Evolutionary conservation across 2,888 invertebrate genomes (phyloP), one percentile per base, ranked within the genome.

Genomic region (Apamea sordens): DNA sequence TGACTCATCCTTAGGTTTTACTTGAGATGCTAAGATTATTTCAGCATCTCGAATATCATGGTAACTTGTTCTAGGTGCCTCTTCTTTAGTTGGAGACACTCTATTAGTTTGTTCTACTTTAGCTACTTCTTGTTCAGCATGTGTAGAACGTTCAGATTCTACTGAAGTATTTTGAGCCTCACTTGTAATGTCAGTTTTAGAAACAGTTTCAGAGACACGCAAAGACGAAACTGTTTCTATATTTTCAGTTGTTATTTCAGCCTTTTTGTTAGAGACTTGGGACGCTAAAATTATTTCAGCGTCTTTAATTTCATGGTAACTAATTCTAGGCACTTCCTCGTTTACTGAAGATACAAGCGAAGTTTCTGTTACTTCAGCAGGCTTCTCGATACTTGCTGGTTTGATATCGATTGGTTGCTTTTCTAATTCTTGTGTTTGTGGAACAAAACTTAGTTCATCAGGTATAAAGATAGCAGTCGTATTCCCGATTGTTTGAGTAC

Each of bases 1-100:
- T 44, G 67, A 47, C 63, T 75, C 41, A 41, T 76, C 24, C n/a
- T 50, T 56, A 28, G 77, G 56, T 65, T 83, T 77, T 21, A 50
- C 53, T 72, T 85, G 79, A 64, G 82, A 73, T 32, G 89, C 90
- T 73, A 90, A 88, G 8, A 80, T 81, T 47, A 79, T 75, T 90
- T 94, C 93, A 74, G 93, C 92, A 77, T 94, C 92, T 32, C 82
- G 87, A 50, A 93, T 85, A 71, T 93, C 92, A 76, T 91, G 89
- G 80, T 93, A 91, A 72, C 56, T 88, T 13, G 75, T 59, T 64
- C n/a, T 85, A 10, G 88, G 85, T 11, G 73, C 79, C 78, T 91
- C 88, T 84, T 91, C 90, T 64, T 74, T 79, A 10, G 79, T 24
- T 18, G 82, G 76, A 36, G 85, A 82, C 1, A 78, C 41, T 77